phyloP scores from a whole-genome alignment of 2,888 invertebrate genomes.

The Dryocosmus kuriphilus region DNA sequence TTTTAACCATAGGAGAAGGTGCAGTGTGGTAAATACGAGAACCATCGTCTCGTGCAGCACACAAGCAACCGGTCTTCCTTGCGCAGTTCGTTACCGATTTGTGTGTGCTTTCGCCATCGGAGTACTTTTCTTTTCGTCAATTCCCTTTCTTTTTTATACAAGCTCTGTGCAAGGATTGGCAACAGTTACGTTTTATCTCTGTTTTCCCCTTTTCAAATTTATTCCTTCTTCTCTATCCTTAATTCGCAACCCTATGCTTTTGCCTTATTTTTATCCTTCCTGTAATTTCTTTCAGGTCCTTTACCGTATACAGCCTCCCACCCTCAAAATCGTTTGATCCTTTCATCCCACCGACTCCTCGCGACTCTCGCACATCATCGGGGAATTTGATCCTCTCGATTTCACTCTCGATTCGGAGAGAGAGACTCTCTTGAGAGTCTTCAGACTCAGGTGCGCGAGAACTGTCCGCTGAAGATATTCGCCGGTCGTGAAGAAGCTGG shows the following conservation, averaged over 20 bases:
- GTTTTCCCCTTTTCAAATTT: not conserved
- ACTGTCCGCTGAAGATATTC: slow-evolving; percentile 55
- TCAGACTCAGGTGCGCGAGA: slow-evolving; percentile 33
- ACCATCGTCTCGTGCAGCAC: slow-evolving; percentile 55
- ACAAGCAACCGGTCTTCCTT: slow-evolving; percentile 62
- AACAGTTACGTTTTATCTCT: not conserved
- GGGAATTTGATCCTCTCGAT: slow-evolving; percentile 65
- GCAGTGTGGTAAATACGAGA: slow-evolving; percentile 60
- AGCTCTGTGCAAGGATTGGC: no score
- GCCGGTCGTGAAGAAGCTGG: slow-evolving; percentile 58
- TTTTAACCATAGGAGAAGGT: slow-evolving; percentile 57
- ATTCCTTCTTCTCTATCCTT: not conserved
- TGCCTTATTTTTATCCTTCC: not conserved
- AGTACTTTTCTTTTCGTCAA: not conserved
- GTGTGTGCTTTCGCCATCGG: not conserved
- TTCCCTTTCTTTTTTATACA: not conserved
- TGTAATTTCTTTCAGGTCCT: not conserved
- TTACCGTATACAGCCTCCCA: slow-evolving; percentile 43
- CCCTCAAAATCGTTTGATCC: slow-evolving; percentile 49
- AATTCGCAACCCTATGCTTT: not conserved
- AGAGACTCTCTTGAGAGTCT: slow-evolving; percentile 34
- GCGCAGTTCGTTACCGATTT: slow-evolving; percentile 47
- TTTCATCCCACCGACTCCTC: slow-evolving; percentile 50
- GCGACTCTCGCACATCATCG: slow-evolving; percentile 47
- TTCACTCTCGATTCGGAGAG: slow-evolving; percentile 61